A percentile compares a stretch with the other conserved stretches of the same genome.
Conservation (phyloP, 1,140 invertebrate genomes). For the Cylas formicarius region DNA sequence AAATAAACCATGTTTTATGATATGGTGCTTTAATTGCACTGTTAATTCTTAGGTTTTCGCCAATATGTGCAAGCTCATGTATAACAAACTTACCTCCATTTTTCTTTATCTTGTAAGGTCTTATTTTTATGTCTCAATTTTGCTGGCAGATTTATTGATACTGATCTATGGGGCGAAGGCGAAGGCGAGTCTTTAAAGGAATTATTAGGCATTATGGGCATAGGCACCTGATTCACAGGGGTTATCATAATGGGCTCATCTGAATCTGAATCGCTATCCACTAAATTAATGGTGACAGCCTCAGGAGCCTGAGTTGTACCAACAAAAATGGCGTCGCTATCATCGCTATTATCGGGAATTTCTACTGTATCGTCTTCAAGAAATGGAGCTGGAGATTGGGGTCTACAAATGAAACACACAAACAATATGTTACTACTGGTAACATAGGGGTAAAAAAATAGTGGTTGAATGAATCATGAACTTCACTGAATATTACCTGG, state of each 20-base stretch:
- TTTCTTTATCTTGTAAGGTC: slow-evolving; percentile 22
- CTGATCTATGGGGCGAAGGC: no score
- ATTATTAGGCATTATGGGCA: no score
- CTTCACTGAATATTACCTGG: slow-evolving; percentile 11
- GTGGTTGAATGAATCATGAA: slow-evolving; percentile 8
- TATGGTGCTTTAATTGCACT: no score
- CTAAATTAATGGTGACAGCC: slow-evolving; percentile 29
- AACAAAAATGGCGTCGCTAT: slow-evolving; percentile 36
- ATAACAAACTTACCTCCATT: slow-evolving; percentile 5
- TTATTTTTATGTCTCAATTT: slow-evolving; percentile 32
- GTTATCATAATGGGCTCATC: slow-evolving; percentile 29
- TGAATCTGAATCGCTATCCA: slow-evolving; percentile 30
- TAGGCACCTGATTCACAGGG: slow-evolving; percentile 10
- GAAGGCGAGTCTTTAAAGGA: slow-evolving; percentile 20
- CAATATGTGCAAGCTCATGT: no score
- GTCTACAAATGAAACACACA: slow-evolving; percentile 11
- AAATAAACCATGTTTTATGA: no score
- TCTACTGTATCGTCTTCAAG: slow-evolving; percentile 20
- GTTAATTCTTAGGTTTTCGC: no score
- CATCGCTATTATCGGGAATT: slow-evolving; percentile 21
- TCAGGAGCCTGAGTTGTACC: slow-evolving; percentile 22
- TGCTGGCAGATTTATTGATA: slow-evolving; percentile 24
- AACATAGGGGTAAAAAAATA: slow-evolving; percentile 17
- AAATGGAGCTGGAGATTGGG: slow-evolving; percentile 20
- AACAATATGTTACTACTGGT: slow-evolving; percentile 19